Conservation (phyloP, 2,797 vertebrate genomes). For the Hemitrygon akajei region DNA sequence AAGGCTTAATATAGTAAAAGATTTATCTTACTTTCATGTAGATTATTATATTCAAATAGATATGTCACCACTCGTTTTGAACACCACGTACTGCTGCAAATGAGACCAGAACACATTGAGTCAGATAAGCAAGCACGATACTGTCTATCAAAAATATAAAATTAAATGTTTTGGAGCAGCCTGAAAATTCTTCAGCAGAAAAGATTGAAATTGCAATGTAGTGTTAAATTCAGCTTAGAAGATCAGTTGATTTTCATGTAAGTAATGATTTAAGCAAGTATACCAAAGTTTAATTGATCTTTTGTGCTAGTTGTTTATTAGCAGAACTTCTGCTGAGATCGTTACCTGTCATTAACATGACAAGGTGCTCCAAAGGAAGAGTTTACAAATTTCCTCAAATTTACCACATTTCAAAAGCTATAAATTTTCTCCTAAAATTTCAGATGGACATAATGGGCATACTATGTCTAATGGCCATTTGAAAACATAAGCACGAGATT, state of each 20-base stretch:
- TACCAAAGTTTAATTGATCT: not conserved
- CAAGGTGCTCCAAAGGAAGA: not conserved
- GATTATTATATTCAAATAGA: not conserved
- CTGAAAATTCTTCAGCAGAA: not conserved
- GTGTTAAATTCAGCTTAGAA: not conserved
- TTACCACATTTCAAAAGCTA: too few relatives aligned
- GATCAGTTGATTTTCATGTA: not conserved
- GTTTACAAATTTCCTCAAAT: too few relatives aligned
- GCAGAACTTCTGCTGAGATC: not conserved
- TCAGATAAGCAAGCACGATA: not conserved
- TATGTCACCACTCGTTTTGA: not conserved
- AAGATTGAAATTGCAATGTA: not conserved
- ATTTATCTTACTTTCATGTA: not conserved
- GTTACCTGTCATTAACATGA: not conserved
- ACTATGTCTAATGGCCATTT: too few relatives aligned
- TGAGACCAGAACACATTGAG: not conserved
- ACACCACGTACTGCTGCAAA: not conserved
- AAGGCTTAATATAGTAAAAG: not conserved
- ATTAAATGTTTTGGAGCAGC: not conserved
- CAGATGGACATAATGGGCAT: too few relatives aligned
- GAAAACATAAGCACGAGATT: too few relatives aligned
- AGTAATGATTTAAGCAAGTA: not conserved
- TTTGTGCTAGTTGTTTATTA: not conserved
- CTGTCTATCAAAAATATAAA: slow-evolving; percentile 16
- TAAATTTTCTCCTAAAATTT: too few relatives aligned